Conservation (phyloP, 2,113 vertebrate genomes). For the Pollimyrus isidori region DNA sequence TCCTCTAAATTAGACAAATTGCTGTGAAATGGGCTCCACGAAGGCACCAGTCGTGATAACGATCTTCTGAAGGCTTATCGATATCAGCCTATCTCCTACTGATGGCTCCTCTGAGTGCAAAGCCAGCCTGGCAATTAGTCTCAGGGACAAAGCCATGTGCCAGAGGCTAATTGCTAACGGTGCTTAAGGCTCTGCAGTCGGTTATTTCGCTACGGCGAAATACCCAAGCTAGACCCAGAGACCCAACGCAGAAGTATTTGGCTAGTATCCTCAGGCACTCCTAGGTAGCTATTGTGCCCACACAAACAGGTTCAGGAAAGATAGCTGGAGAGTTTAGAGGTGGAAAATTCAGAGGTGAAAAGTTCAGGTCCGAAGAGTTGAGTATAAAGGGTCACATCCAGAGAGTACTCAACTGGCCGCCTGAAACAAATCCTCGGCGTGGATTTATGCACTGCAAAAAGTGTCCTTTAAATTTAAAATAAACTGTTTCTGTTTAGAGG, state of each 20-base stretch:
- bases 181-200: not conserved
- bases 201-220: not conserved
- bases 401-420: not conserved
- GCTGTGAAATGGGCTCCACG: conserved; percentile 1
- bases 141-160: not conserved
- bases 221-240: not conserved
- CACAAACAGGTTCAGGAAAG: not conserved
- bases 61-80: conserved; percentile 10
- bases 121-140: not conserved
- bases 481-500: no score
- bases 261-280: not conserved
- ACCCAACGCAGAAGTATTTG: not conserved
- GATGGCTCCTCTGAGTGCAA: conserved; percentile 9
- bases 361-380: not conserved
- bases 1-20: conserved; percentile 14
- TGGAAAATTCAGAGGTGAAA: not conserved
- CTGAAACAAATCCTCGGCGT: not conserved
- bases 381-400: not conserved
- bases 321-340: not conserved
- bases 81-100: not conserved
- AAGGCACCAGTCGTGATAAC: not conserved
- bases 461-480: no score
- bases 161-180: not conserved
- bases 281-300: not conserved
- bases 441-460: not conserved